phyloP scores from a whole-genome alignment of 2,113 vertebrate genomes.

The Myiozetetes cayanensis region DNA sequence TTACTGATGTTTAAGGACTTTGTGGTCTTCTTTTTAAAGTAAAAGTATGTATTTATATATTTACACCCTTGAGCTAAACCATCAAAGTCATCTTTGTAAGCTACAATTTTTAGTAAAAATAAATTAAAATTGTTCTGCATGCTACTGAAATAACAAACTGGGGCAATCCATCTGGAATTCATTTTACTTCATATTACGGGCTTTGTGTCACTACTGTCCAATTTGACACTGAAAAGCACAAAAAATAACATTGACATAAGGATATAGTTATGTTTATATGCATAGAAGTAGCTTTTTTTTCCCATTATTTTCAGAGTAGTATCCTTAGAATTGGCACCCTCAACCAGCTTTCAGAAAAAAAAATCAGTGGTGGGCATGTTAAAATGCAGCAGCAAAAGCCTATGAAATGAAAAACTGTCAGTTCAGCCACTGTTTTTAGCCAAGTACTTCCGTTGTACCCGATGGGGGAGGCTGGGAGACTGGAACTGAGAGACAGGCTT shows the following conservation, averaged over 20 bases:
- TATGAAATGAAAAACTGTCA: neutral
- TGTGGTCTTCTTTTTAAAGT: neutral
- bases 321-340: slow-evolving; percentile 38
- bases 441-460: neutral
- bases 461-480: neutral
- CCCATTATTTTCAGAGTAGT: slow-evolving; percentile 43
- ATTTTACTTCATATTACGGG: slow-evolving; percentile 56
- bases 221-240: slow-evolving; percentile 64
- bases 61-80: slow-evolving; percentile 39
- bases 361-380: neutral
- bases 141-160: slow-evolving; percentile 55
- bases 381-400: neutral
- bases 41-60: slow-evolving; percentile 2
- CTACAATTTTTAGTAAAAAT: slow-evolving; percentile 63
- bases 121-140: slow-evolving; percentile 62
- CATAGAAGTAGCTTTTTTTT: neutral
- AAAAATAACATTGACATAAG: slow-evolving; percentile 69
- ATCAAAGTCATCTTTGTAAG: slow-evolving; percentile 50
- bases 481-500: neutral
- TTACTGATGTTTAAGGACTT: neutral
- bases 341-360: slow-evolving; percentile 13
- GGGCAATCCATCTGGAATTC: slow-evolving; percentile 64
- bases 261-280: slow-evolving; percentile 61
- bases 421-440: neutral
- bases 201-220: slow-evolving; percentile 60